Percentiles rank a stretch among this genome's conserved stretches.
phyloP scores from a whole-genome alignment of 2,113 vertebrate genomes.

The Machaerirhynchus nigripectus region DNA sequence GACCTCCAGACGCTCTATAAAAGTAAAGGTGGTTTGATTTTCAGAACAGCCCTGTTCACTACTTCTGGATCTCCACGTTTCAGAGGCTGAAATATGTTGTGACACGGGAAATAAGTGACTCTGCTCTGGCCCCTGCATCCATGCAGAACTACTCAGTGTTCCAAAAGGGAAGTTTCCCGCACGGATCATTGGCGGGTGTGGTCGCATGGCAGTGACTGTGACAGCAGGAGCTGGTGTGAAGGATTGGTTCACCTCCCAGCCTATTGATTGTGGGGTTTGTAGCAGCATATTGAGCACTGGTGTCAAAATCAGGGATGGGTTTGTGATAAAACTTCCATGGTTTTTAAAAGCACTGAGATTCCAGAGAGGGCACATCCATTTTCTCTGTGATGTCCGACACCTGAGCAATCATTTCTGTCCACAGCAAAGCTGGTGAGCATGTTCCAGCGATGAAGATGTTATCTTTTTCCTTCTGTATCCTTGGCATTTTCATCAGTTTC shows the following conservation, averaged over 20 bases:
- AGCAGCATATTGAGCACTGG: not conserved
- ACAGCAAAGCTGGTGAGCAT: not conserved
- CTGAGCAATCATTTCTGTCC: not conserved
- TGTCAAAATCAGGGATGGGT: not conserved
- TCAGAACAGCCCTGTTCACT: not conserved
- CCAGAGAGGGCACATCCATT: not conserved
- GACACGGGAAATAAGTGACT: not conserved
- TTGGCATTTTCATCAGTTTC: slow-evolving; percentile 32
- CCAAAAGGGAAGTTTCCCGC: not conserved
- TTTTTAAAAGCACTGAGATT: not conserved
- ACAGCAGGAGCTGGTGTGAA: not conserved
- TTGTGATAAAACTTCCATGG: not conserved
- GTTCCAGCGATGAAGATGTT: not conserved
- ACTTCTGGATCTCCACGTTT: not conserved
- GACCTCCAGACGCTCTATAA: rapidly evolving
- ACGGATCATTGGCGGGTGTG: not conserved
- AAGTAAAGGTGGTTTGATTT: not conserved
- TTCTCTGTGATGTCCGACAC: not conserved
- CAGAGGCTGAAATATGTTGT: not conserved
- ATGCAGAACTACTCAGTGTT: not conserved
- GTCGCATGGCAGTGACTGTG: not conserved
- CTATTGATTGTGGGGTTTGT: not conserved
- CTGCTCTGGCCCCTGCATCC: not conserved
- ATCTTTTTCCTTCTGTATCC: not conserved
- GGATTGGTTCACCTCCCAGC: not conserved